Conservation (phyloP, 2,888 invertebrate genomes). For the Amiota minor region DNA sequence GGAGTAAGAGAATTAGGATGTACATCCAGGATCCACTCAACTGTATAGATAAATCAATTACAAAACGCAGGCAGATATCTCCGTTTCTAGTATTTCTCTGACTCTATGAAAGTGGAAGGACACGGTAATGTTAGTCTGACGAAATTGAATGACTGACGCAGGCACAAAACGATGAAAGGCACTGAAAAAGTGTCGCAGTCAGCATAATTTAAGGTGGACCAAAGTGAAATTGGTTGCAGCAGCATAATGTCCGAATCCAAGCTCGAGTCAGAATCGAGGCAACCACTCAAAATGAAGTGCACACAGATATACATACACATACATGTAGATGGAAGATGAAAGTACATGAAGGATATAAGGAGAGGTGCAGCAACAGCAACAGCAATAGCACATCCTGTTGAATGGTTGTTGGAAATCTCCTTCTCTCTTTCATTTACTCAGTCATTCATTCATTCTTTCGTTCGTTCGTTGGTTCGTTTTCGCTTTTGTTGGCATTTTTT, state of each 20-base stretch:
- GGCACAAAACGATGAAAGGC: constrained; percentile 13
- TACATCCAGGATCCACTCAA: constrained; percentile 11
- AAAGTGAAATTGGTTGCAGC: constrained; percentile 18
- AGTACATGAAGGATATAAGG: neutral
- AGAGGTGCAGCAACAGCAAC: neutral
- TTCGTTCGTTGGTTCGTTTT: constrained; percentile 27
- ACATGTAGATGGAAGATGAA: too few relatives aligned
- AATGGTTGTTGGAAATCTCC: constrained; percentile 31
- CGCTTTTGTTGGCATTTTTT: constrained; percentile 37
- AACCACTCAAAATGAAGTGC: too few relatives aligned
- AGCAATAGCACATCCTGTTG: constrained; percentile 30
- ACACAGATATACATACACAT: too few relatives aligned
- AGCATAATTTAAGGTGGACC: constrained; percentile 39
- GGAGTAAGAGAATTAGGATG: neutral
- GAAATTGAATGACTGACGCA: constrained; percentile 22
- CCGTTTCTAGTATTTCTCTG: too few relatives aligned
- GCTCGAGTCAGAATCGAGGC: too few relatives aligned
- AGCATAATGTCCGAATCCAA: too few relatives aligned
- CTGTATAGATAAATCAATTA: constrained; percentile 23
- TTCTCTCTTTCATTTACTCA: too few relatives aligned
- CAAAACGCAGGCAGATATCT: constrained; percentile 13
- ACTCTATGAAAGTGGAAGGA: too few relatives aligned
- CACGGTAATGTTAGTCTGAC: neutral
- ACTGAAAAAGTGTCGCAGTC: constrained; percentile 44
- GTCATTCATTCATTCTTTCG: too few relatives aligned